Evolutionary conservation across 2,113 vertebrate species (phyloP), one percentile per base, ranked within the genome.

Genomic region (Salvelinus sp.): DNA sequence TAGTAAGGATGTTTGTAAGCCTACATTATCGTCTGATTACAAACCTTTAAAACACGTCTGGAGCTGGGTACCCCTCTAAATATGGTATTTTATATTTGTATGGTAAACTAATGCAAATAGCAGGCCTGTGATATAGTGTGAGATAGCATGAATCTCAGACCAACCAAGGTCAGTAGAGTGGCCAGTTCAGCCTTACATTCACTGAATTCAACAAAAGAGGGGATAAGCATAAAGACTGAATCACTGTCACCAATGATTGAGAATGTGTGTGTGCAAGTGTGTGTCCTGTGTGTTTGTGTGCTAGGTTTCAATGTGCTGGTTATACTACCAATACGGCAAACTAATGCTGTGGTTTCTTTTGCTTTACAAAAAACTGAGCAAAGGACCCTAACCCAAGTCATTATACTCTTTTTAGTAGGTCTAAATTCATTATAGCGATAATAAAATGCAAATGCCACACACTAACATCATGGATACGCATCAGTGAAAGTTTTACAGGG

Each of bases 221-320:
- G 82, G 73, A 75, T 84, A 68, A 76, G 44, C 63, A 75, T 78
- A 71, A 79, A 81, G 83, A 74, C 67, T 81, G 77, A 79, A 79
- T 77, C 83, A 79, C 71, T 76, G 54, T 89, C 83, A 84, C 81
- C 82, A 87, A 74, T 85, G 81, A 82, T 79, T 54, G 77, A 74
- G 78, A 79, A 50, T 79, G 44, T 33, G 33, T 71, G 65, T 58
- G 65, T 33, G 44, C 62, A 44, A 75, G 25, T 30, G 25, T 57
- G 22, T 33, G 14, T 27, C 33, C 33, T 57, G 63, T 33, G n/a
- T 58, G 68, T 60, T 4, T 60, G 58, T 60, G 58, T 60, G 58
- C 4, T n/a, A 60, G 48, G 58, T 60, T 60, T 60, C 58, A 60
- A 22, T 60, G 6, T 60, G 58, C 6, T 22, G 4, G 16, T n/a